These are phyloP conservation scores for Anthophora plumipes DNA, from an alignment of 2,888 invertebrate species.

Conservation along the genomic window DNA sequence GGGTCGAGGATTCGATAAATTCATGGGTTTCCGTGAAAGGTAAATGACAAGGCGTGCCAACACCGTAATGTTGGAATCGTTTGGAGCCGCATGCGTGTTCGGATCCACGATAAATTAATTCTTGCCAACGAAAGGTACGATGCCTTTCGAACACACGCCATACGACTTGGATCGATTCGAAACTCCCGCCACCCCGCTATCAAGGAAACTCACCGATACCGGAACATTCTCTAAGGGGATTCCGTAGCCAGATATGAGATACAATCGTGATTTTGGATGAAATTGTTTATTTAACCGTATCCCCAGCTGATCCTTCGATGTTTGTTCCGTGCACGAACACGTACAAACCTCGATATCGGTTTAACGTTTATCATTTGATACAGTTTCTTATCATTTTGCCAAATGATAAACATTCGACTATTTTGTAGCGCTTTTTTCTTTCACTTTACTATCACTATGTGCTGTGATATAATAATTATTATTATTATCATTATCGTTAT, in stretches of 20 bases:
- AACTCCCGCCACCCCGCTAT: too few relatives aligned
- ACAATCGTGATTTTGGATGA: not conserved
- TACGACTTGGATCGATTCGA: slow-evolving; percentile 11
- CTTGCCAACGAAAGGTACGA: not conserved
- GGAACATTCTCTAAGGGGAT: not conserved
- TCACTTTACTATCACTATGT: too few relatives aligned
- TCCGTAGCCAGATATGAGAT: not conserved
- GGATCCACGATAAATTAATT: slow-evolving; percentile 33
- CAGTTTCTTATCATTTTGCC: too few relatives aligned
- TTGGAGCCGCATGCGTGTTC: slow-evolving; percentile 21
- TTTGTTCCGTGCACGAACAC: not conserved
- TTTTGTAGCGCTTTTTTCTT: too few relatives aligned
- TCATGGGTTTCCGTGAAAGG: slow-evolving; percentile 26
- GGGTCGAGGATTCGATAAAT: slow-evolving; percentile 37
- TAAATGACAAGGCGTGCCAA: slow-evolving; percentile 42
- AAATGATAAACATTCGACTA: too few relatives aligned
- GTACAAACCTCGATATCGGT: too few relatives aligned
- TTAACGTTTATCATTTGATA: too few relatives aligned
- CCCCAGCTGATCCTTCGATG: not conserved
- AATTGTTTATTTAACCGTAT: not conserved
- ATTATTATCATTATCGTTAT: too few relatives aligned
- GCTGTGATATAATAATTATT: too few relatives aligned
- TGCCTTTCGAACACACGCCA: slow-evolving; percentile 14
- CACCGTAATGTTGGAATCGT: slow-evolving; percentile 14
- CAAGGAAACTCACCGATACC: not conserved